A percentile compares a stretch with the other conserved stretches of the same genome.
Evolutionary conservation across 2,888 invertebrate species (phyloP).

Genomic region (Hartigia nigra): DNA sequence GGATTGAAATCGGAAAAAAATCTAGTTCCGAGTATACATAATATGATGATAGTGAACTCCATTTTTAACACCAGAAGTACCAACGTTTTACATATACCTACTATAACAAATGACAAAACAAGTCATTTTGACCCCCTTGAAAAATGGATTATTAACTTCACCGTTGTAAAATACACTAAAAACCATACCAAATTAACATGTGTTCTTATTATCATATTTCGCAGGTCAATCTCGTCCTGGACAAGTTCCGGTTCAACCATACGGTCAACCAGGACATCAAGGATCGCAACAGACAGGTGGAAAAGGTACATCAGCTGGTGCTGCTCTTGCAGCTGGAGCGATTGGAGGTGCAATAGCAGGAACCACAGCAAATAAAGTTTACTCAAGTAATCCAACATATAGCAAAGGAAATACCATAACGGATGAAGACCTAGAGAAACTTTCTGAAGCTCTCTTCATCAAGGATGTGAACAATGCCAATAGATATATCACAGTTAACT

Average conservation of each 20-base stretch:
- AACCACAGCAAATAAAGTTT: conserved; percentile 29
- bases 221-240: conserved; percentile 27
- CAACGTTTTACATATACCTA: no score
- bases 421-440: conserved; percentile 74
- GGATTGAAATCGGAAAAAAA: background rate
- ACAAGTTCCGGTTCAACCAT: conserved; percentile 28
- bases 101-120: no score
- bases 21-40: background rate
- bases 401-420: conserved; percentile 67
- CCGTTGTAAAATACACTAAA: no score
- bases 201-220: background rate
- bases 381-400: conserved; percentile 56
- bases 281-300: conserved; percentile 14
- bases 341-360: conserved; percentile 36
- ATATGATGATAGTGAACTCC: background rate
- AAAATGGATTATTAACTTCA: no score
- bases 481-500: conserved; percentile 76
- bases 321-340: conserved; percentile 31
- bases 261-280: conserved; percentile 22
- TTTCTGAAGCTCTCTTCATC: conserved; percentile 78
- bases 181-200: no score
- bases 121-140: no score
- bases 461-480: conserved; percentile 82
- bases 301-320: conserved; percentile 24
- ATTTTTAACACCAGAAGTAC: no score